Base-by-base conservation (phyloP, 2,113 vertebrate species). In the Paramisgurnus dabryanus region DNA sequence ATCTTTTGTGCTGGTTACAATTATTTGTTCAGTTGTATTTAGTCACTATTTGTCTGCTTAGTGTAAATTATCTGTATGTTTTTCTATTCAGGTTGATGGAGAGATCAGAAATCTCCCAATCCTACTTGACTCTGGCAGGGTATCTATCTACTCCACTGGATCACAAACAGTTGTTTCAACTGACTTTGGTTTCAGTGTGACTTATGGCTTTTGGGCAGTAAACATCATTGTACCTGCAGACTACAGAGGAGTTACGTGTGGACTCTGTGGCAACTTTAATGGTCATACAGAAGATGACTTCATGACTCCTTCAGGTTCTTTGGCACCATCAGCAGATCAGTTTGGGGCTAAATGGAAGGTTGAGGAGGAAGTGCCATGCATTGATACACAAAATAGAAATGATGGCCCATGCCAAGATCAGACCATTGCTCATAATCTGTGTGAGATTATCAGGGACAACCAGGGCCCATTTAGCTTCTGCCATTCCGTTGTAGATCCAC, bases 221-320 rank as follows among this genome's bases (percentile, higher is more conserved):
- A 68, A 57, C 4, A 85, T 92, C 70, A 73, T 78, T 55, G 72
- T 91, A 6, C 91, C 85, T 2, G 55, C 79, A 7, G 68, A 17
- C 47, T 91, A 87, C 69, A 83, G 83, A 10, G 88, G 79, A 22
- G 12, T 81, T 18, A 87, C 68, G 0, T 89, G 90, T 4, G 90
- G 91, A 45, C 85, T 92, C 15, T 92, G 91, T 85, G 91, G 91
- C 13, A 86, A 92, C 81, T 92, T 92, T 77, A 91, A 92, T 78
- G 80, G 88, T 4, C 72, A 86, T 43, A 22, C 34, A 7, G 67
- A 6, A 4, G 91, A 93, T 39, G 90, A 92, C 4, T 86, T 89
- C 3, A 11, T 60, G 17, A 84, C 75, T 0, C 86, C 57, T 5
- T 84, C 81, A 10, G 90, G 92, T n/a, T 4, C 10, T 2, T 39